Evolutionary conservation across 2,888 invertebrate species (phyloP).

Genomic region (Monopis laevigella): DNA sequence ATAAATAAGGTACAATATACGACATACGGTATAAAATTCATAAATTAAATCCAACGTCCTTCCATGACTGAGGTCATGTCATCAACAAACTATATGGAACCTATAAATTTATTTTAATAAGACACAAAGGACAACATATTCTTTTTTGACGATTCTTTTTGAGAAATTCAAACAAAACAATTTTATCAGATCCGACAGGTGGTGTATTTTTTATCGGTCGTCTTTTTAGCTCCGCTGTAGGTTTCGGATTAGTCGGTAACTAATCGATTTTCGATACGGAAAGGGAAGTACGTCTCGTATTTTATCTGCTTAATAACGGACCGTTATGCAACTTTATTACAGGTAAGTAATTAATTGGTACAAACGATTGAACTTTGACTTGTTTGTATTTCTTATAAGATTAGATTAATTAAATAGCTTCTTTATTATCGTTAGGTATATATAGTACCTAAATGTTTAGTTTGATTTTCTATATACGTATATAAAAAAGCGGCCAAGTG

Average conservation of each 20-base stretch:
- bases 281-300: slow-evolving; percentile 32
- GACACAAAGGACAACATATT: slow-evolving; percentile 60
- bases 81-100: slow-evolving; percentile 57
- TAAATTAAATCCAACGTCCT: no score
- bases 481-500: no score
- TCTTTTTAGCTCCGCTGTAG: slow-evolving; percentile 59
- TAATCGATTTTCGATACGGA: slow-evolving; percentile 56
- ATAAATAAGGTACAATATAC: not conserved
- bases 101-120: slow-evolving; percentile 68
- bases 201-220: slow-evolving; percentile 43
- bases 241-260: slow-evolving; percentile 57
- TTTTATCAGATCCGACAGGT: slow-evolving; percentile 68
- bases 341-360: not conserved
- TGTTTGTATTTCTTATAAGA: no score
- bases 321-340: slow-evolving; percentile 9
- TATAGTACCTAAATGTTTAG: no score
- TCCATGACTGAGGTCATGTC: slow-evolving; percentile 61
- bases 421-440: no score
- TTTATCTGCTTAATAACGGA: slow-evolving; percentile 10
- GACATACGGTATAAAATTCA: no score
- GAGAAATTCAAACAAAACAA: slow-evolving; percentile 65
- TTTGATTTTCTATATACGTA: no score
- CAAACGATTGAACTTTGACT: no score
- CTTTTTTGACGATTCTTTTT: slow-evolving; percentile 56
- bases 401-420: no score